Base-by-base conservation (phyloP, 2,888 invertebrate genomes). In the Cephalotes varians region DNA sequence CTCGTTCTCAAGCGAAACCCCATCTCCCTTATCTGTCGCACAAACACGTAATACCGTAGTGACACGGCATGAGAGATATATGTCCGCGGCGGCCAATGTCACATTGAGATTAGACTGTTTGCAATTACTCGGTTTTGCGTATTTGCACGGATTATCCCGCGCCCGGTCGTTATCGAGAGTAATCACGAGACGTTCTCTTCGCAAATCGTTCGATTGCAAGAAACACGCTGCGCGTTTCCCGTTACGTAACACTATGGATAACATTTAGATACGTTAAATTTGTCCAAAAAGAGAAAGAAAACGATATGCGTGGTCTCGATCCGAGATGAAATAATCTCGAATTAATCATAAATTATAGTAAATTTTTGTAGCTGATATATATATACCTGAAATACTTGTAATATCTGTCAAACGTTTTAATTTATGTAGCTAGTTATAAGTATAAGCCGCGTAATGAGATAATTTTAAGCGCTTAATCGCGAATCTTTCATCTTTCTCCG, bases 51-150 rank as follows among this genome's bases (percentile, higher is more conserved):
- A 83, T 62, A 56, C 72, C 15, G 76, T 84, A 47, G 80, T 47
- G 65, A 67, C 54, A 54, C 12, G 21, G 31, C 71, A 74, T 79
- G 49, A 86, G 85, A 87, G 80, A 87, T 86, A 81, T 60, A 85
- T 28, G 81, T 60, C 73, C 85, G 83, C 87, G 83, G 47, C 80
- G 88, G 82, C 89, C 90, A 90, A 90, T 89, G 90, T 90, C 90
- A 90, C 90, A 90, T 90, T 89, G 90, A 90, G 91, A 91, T 91
- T 91, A 91, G 84, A 91, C 71, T 91, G 89, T 91, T 91, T 91
- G 89, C 91, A 84, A 90, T 88, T 90, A 90, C 90, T 86, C 86
- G 85, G 74, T 88, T 90, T 92, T 90, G 76, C 89, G 86, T 92
- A 90, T 92, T 92, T 92, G 88, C 92, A 86, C 91, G 92, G 91